phyloP scores from a whole-genome alignment of 1,140 invertebrate genomes.

The Cydia splendana region DNA sequence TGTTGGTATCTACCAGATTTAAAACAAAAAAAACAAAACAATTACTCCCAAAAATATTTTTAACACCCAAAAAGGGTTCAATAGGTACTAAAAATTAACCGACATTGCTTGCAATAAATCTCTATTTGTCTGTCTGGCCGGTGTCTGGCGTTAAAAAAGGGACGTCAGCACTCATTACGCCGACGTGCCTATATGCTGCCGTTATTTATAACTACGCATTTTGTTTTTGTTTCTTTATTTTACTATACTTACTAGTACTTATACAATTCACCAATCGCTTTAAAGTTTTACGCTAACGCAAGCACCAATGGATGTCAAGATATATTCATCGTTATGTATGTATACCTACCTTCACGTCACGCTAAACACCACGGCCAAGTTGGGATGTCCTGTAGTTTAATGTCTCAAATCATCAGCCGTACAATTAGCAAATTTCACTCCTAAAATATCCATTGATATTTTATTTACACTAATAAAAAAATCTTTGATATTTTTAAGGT shows the following conservation, averaged over 20 bases:
- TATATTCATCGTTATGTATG: too few species aligned
- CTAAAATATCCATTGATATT: too few species aligned
- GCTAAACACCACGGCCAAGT: too few species aligned
- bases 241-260: neutral
- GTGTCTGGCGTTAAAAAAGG: slow-evolving; percentile 36
- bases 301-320: too few species aligned
- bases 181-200: slow-evolving; percentile 2
- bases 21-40: too few species aligned
- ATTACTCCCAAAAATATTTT: neutral
- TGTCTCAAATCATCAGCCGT: too few species aligned
- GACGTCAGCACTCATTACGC: slow-evolving; percentile 38
- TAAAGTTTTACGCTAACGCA: neutral
- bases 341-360: too few species aligned
- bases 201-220: neutral
- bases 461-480: too few species aligned
- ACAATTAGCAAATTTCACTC: too few species aligned
- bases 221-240: neutral
- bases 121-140: slow-evolving; percentile 44
- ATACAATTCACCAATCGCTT: neutral
- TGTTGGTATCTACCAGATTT: too few species aligned
- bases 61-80: neutral
- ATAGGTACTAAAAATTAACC: slow-evolving; percentile 44
- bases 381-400: too few species aligned
- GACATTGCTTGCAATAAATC: slow-evolving; percentile 53
- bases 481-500: too few species aligned